phyloP scores from a whole-genome alignment of 2,888 invertebrate genomes.

The Drosophila subsilvestris region DNA sequence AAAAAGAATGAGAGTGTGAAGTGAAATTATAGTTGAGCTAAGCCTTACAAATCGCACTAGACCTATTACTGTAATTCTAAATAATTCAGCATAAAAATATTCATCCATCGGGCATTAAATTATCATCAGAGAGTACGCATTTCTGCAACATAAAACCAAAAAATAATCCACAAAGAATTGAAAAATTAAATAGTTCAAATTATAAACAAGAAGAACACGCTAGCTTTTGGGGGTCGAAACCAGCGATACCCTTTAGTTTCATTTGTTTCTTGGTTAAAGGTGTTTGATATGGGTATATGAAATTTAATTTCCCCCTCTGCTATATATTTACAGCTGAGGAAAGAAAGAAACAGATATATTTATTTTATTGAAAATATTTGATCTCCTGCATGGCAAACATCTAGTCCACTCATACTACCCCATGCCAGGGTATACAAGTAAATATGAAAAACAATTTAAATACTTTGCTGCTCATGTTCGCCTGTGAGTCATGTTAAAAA shows the following conservation, averaged over 20 bases:
- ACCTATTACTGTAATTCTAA: not conserved
- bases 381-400: not conserved
- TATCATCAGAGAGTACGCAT: conserved; percentile 11
- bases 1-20: not conserved
- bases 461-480: conserved; percentile 40
- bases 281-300: no score
- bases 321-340: no score
- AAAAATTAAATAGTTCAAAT: not conserved
- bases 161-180: not conserved
- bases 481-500: conserved; percentile 62
- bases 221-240: no score
- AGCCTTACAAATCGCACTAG: not conserved
- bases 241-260: no score
- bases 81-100: not conserved
- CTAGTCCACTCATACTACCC: not conserved
- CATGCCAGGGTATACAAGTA: not conserved
- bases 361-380: not conserved
- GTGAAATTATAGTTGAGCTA: not conserved
- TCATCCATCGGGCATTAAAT: not conserved
- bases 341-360: no score
- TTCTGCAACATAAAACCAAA: not conserved
- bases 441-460: conserved; percentile 41
- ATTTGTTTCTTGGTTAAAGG: no score
- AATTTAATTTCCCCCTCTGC: no score
- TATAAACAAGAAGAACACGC: no score